A percentile compares a stretch with the other conserved stretches of the same genome.
Evolutionary conservation across 2,797 vertebrate genomes (phyloP).

Genomic region (Chloroceryle amazona): DNA sequence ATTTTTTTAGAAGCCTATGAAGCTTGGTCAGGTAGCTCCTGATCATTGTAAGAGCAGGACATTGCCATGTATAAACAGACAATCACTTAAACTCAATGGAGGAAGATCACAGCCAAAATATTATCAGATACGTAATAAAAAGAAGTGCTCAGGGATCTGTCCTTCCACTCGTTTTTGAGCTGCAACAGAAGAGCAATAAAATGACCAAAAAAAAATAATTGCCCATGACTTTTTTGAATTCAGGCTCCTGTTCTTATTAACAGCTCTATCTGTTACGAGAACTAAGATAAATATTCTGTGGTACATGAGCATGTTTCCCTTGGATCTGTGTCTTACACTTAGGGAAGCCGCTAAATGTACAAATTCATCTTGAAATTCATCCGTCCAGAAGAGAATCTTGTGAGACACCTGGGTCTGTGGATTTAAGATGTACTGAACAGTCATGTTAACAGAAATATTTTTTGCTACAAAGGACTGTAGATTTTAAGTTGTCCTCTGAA

Average conservation of each 20-base stretch:
- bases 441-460: not conserved
- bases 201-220: not conserved
- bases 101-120: too few species aligned
- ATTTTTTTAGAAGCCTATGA: not conserved
- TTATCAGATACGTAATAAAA: not conserved
- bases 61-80: not conserved
- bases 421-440: not conserved
- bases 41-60: not conserved
- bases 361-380: not conserved
- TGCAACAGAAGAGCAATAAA: not conserved
- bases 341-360: not conserved
- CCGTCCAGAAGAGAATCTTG: not conserved
- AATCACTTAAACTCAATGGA: not conserved
- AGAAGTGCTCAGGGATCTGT: not conserved
- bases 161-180: not conserved
- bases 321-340: not conserved
- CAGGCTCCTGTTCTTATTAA: not conserved
- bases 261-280: not conserved
- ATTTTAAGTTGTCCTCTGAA: not conserved
- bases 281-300: not conserved
- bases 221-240: not conserved
- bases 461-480: not conserved
- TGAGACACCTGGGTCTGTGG: not conserved
- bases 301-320: accelerated
- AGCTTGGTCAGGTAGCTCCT: not conserved